phyloP scores from a whole-genome alignment of 2,797 vertebrate genomes.

The Parauchenoglanis ngamensis region DNA sequence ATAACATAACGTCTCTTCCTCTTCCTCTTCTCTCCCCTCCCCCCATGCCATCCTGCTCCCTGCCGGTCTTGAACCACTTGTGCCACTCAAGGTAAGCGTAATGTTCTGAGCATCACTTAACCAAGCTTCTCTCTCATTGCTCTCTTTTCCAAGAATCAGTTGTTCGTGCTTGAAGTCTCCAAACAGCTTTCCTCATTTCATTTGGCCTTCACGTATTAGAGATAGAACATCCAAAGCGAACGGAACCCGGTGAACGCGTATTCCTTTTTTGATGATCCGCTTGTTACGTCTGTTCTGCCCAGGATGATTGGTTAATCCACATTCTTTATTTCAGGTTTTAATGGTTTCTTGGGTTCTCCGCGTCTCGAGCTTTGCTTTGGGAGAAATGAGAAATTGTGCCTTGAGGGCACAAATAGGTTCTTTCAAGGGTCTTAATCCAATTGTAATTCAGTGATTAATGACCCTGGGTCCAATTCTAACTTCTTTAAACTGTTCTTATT shows the following conservation, averaged over 20 bases:
- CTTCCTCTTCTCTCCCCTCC: slow-evolving; percentile 29
- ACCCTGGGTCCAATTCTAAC: slow-evolving; percentile 18
- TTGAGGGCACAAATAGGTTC: slow-evolving; percentile 20
- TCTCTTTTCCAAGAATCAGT: slow-evolving; percentile 9
- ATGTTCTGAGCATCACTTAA: slow-evolving; percentile 24
- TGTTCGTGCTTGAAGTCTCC: neutral
- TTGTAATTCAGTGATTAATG: slow-evolving; percentile 41
- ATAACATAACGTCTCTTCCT: slow-evolving; percentile 34
- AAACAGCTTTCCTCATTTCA: neutral
- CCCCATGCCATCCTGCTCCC: slow-evolving; percentile 21
- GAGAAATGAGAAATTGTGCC: slow-evolving; percentile 25
- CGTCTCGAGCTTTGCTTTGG: slow-evolving; percentile 10
- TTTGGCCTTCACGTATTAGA: neutral
- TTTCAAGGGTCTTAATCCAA: slow-evolving; percentile 36
- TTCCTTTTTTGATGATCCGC: neutral
- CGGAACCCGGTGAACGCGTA: neutral
- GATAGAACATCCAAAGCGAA: neutral
- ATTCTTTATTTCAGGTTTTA: neutral
- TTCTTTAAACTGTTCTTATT: slow-evolving; percentile 31
- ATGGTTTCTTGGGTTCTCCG: neutral
- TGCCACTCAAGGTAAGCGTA: slow-evolving; percentile 57
- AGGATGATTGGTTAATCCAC: slow-evolving; percentile 9
- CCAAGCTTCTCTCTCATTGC: slow-evolving; percentile 23
- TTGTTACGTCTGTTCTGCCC: neutral
- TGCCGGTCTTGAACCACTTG: slow-evolving; percentile 17